A percentile compares a stretch with the other conserved stretches of the same genome.
phyloP scores from a whole-genome alignment of 2,797 vertebrate species.

The Gymnodraco acuticeps region DNA sequence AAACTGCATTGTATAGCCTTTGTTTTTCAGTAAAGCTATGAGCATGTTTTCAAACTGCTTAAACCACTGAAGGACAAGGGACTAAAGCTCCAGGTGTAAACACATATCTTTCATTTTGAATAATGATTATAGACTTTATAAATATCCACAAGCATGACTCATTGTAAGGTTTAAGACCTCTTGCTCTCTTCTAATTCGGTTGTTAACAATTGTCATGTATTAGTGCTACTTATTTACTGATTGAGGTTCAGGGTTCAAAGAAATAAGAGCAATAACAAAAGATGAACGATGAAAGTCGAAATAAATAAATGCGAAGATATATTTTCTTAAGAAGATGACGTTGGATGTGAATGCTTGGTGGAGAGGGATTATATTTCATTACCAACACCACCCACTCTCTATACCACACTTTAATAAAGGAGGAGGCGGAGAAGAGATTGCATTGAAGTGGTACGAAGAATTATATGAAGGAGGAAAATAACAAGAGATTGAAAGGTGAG shows the following conservation, averaged over 20 bases:
- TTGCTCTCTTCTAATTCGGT: background rate
- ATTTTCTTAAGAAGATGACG: slow-evolving; percentile 1
- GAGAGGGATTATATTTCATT: slow-evolving; percentile 64
- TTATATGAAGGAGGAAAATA: slow-evolving; percentile 32
- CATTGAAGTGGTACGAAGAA: slow-evolving; percentile 30
- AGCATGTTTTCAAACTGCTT: background rate
- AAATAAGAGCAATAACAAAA: background rate
- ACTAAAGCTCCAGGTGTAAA: background rate
- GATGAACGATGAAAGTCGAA: background rate
- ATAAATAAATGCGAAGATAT: background rate
- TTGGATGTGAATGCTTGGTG: slow-evolving; percentile 34
- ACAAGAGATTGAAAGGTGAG: slow-evolving; percentile 39
- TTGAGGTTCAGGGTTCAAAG: background rate
- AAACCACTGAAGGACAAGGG: background rate
- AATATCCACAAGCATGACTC: background rate
- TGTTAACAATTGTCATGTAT: background rate
- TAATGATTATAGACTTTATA: background rate
- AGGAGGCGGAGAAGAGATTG: slow-evolving; percentile 36
- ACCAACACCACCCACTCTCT: slow-evolving; percentile 50
- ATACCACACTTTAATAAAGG: slow-evolving; percentile 46
- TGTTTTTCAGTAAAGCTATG: background rate
- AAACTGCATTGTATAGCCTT: background rate
- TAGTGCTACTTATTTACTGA: background rate
- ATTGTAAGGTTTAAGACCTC: background rate
- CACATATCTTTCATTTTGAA: background rate